Conservation (phyloP, 1,140 invertebrate genomes). For the Matsumurasca onukii region DNA sequence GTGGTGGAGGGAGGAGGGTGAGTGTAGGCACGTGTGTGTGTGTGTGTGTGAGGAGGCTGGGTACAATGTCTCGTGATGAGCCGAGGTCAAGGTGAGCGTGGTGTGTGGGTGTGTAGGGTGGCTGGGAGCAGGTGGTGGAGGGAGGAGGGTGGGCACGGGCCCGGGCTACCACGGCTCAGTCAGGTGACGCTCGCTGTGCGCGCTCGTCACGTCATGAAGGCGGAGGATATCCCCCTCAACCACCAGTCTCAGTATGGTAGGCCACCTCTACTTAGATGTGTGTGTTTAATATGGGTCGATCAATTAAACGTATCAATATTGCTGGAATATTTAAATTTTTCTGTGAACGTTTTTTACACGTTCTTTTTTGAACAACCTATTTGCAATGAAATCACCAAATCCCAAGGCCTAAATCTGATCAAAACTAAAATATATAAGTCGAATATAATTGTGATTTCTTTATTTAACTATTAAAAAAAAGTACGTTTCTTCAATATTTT, state of each 20-base stretch:
- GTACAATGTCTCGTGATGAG: background rate
- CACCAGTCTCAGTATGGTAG: constrained; percentile 15
- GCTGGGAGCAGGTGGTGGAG: background rate
- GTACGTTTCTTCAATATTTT: no score
- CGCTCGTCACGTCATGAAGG: constrained; percentile 14
- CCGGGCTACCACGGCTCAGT: constrained; percentile 3
- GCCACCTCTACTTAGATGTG: no score
- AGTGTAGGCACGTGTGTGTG: background rate
- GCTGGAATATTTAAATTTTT: background rate
- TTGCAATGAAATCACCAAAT: no score
- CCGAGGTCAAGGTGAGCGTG: background rate
- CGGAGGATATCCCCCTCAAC: constrained; percentile 14
- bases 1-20: background rate
- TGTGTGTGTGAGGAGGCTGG: background rate
- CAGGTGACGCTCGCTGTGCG: background rate
- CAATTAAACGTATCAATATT: background rate
- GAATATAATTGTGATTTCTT: no score
- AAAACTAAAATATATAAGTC: no score
- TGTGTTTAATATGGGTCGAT: background rate
- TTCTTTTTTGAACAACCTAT: no score
- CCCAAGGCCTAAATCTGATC: no score
- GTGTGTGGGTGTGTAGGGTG: no score
- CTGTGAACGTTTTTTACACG: no score
- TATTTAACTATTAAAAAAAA: no score
- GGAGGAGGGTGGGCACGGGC: background rate